These are phyloP conservation scores for Nemurella pictetii DNA, from an alignment of 2,888 invertebrate species.

Conservation along the genomic window DNA sequence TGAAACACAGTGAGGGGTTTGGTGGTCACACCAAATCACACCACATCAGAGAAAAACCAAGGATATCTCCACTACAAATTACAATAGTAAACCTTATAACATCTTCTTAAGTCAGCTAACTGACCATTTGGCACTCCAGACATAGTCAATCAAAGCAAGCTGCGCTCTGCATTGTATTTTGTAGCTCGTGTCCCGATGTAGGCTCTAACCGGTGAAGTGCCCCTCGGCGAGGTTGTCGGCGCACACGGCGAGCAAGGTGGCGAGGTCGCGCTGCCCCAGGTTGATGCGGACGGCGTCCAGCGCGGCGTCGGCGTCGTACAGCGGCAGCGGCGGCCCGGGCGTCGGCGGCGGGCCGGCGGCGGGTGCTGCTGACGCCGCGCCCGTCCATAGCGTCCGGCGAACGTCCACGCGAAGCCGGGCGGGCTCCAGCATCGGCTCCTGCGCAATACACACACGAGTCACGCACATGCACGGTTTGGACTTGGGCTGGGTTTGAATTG, in stretches of 20 bases:
- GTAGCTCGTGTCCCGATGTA: too few relatives aligned
- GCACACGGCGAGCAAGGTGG: conserved; percentile 71
- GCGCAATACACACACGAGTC: conserved; percentile 39
- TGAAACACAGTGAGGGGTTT: too few relatives aligned
- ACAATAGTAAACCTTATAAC: too few relatives aligned
- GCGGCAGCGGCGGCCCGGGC: conserved; percentile 54
- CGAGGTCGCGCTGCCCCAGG: conserved; percentile 74
- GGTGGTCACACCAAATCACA: too few relatives aligned
- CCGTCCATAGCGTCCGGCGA: conserved; percentile 62
- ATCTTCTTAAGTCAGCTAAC: too few relatives aligned
- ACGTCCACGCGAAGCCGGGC: conserved; percentile 71
- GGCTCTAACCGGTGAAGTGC: conserved; percentile 56
- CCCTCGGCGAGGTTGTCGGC: conserved; percentile 70
- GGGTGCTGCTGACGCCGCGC: conserved; percentile 34
- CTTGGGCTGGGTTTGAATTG: too few relatives aligned
- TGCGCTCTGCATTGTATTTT: background rate
- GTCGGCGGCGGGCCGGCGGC: conserved; percentile 33
- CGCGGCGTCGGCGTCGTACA: conserved; percentile 66
- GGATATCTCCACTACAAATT: too few relatives aligned
- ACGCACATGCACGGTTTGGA: too few relatives aligned
- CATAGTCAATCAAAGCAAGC: background rate
- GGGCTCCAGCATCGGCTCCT: conserved; percentile 78
- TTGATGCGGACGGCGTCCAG: conserved; percentile 69
- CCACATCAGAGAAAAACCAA: too few relatives aligned
- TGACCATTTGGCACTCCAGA: background rate